Conservation (phyloP, 2,888 invertebrate species). For the Agrochola circellaris region DNA sequence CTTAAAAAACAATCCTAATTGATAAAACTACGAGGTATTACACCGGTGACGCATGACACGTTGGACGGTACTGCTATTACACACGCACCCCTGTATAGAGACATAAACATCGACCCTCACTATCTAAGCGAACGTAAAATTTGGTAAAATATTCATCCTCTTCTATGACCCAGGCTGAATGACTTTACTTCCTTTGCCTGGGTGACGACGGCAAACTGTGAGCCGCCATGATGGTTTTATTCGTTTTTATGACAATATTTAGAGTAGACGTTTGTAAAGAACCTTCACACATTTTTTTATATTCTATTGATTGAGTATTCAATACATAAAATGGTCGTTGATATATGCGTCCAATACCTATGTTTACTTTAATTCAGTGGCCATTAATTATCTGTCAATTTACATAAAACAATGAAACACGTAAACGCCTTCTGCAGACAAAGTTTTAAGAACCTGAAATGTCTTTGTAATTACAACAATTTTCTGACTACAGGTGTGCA, state of each 20-base stretch:
- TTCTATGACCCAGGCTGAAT: constrained; percentile 46
- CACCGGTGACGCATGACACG: constrained; percentile 79
- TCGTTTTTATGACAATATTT: constrained; percentile 12
- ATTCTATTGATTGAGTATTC: not conserved
- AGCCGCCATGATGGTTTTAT: constrained; percentile 36
- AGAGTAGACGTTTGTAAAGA: not conserved
- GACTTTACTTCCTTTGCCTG: constrained; percentile 48
- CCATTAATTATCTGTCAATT: constrained; percentile 22
- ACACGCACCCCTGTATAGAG: constrained; percentile 87
- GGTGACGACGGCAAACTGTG: constrained; percentile 7
- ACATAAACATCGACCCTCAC: constrained; percentile 80
- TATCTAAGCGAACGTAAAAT: constrained; percentile 76
- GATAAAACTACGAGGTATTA: constrained; percentile 68
- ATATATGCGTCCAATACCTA: not conserved
- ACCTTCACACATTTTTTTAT: not conserved
- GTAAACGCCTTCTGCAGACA: constrained; percentile 32
- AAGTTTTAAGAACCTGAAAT: constrained; percentile 55
- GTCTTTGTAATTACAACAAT: constrained; percentile 51
- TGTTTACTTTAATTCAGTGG: constrained; percentile 4
- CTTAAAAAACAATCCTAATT: constrained; percentile 60
- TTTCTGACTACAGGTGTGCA: constrained; percentile 36
- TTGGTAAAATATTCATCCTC: constrained; percentile 74
- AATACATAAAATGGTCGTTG: not conserved
- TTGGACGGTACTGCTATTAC: constrained; percentile 77
- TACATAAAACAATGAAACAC: constrained; percentile 45